Evolutionary conservation across 1,140 invertebrate genomes (phyloP), one percentile per base, ranked within the genome.

Genomic region (Octopus bimaculoides): DNA sequence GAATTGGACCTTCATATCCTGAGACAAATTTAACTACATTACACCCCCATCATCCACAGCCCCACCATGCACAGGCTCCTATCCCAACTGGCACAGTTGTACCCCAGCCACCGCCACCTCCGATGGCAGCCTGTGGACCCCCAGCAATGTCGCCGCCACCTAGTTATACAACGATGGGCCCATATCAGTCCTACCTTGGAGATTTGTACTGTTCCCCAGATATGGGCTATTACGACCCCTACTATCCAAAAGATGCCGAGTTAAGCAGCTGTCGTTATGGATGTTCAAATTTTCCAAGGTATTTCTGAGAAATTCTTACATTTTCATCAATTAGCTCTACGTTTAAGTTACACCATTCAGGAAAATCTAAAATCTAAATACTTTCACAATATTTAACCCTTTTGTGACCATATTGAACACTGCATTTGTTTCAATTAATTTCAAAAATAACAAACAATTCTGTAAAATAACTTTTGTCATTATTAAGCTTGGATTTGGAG

Each of bases 281-380:
- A 77, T 82, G 55, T 75, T 82, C 81, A 75, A 77, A 82, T 79
- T 84, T 82, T 73, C 81, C 82, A 52, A 80, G 79, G 77, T 83
- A 84, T 75, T 71, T n/a, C 54, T 52, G 26, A n/a, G 14, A 20
- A 71, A 61, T 61, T 61, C 56, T 17, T 61, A 12, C 56, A 61
- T 61, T 61, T 61, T 17, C 17, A 12, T 9, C 56, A 61, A 61
- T 12, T 61, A 9, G 17, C 9, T 61, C 17, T 61, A 4, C 9
- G 17, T 61, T 61, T 17, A 61, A 61, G 56, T 61, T 17, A 12
- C 17, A 61, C 9, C 17, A 61, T 41, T 41, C 26, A 41, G 26
- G 1, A 41, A 41, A 41, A 41, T 41, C 26, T 41, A 41, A 41
- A 41, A 41, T 41, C 26, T 41, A 41, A 41, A 41, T 41, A 41